These are phyloP conservation scores for Rhinopomastus cyanomelas DNA, from an alignment of 2,113 vertebrate genomes.

Conservation along the genomic window DNA sequence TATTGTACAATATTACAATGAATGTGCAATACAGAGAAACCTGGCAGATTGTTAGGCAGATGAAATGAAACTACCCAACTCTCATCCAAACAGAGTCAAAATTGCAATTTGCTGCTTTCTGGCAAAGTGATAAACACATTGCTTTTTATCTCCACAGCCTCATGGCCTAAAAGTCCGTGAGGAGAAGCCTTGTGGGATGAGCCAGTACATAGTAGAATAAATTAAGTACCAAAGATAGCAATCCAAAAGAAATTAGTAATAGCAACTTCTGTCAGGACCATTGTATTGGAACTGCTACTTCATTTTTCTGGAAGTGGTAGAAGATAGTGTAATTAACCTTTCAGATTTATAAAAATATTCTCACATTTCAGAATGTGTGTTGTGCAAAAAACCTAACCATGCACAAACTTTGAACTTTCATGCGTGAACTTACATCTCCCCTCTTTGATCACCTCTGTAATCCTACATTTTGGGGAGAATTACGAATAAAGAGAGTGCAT, in stretches of 20 bases:
- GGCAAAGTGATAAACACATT: background rate
- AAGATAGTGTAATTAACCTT: background rate
- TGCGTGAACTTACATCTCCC: accelerated
- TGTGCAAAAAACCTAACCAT: background rate
- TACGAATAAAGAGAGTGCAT: background rate
- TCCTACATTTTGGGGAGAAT: background rate
- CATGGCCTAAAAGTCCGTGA: background rate
- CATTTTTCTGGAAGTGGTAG: background rate
- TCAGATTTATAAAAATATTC: background rate
- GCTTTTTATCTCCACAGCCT: background rate
- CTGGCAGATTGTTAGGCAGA: background rate
- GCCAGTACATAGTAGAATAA: background rate
- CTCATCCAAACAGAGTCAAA: background rate
- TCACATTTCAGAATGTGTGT: background rate
- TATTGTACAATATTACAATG: background rate
- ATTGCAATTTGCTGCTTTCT: background rate
- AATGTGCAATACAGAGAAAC: background rate
- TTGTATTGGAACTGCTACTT: background rate
- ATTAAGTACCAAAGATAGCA: background rate
- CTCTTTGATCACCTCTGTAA: background rate
- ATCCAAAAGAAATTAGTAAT: background rate
- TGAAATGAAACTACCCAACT: background rate
- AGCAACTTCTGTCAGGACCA: background rate
- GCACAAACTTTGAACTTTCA: background rate
- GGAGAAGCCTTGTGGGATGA: background rate